Evolutionary conservation across 2,113 vertebrate genomes (phyloP).

Genomic region (Myrmecobius fasciatus): DNA sequence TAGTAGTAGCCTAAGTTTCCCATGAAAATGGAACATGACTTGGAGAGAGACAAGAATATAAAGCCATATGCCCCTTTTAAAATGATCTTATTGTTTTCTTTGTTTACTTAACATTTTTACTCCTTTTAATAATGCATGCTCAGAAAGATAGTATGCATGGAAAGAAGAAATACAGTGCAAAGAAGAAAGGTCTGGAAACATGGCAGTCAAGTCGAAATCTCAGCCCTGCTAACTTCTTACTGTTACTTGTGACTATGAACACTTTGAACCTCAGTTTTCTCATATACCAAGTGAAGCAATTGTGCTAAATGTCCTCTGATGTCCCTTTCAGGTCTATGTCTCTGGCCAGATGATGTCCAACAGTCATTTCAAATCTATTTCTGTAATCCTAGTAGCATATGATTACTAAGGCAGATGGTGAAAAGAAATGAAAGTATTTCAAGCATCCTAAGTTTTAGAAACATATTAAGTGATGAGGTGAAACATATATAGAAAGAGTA

Average conservation of each 20-base stretch:
- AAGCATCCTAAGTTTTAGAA: constrained; percentile 63
- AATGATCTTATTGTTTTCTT: not conserved
- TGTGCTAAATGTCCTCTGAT: not conserved
- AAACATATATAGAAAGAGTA: constrained; percentile 78
- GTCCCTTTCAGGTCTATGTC: not conserved
- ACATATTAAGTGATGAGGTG: constrained; percentile 57
- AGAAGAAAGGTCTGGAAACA: not conserved
- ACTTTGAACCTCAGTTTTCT: not conserved
- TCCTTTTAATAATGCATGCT: not conserved
- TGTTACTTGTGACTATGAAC: not conserved
- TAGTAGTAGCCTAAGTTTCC: not conserved
- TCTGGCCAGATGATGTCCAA: not conserved
- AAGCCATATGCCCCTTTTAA: not conserved
- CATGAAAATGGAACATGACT: not conserved
- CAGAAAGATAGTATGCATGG: not conserved
- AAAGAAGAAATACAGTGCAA: not conserved
- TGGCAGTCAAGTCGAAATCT: not conserved
- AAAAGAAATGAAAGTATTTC: constrained; percentile 16
- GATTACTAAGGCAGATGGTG: not conserved
- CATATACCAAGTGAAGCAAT: not conserved
- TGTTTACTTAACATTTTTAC: not conserved
- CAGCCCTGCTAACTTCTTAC: not conserved
- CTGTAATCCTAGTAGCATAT: too few relatives aligned
- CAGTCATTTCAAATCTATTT: not conserved
- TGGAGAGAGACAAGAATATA: not conserved